Evolutionary conservation across 35 echinoderm and acorn worm genomes (phyloP).

Genomic region (Heliocidaris erythrogramma): DNA sequence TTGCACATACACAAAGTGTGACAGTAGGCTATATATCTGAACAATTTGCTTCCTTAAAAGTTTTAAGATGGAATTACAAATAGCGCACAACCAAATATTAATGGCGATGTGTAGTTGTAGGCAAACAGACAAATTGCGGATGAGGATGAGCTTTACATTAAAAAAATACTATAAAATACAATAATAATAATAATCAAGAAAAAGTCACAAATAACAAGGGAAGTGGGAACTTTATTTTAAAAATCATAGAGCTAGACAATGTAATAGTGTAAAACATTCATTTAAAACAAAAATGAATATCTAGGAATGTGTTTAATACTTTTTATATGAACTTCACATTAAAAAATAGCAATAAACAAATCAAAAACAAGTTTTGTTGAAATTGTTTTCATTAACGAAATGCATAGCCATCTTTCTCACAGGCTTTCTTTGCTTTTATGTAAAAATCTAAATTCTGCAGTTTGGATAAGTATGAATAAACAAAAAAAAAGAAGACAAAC

Average conservation of each 20-base stretch:
- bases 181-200: neutral
- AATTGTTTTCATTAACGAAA: no score
- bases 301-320: no score
- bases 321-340: no score
- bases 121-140: neutral
- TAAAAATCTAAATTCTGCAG: neutral
- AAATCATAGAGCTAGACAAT: neutral
- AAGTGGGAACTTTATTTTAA: neutral
- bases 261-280: neutral
- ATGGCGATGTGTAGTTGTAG: neutral
- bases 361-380: no score
- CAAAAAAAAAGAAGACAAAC: neutral
- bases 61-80: neutral
- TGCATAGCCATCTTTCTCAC: no score
- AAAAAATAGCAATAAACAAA: no score
- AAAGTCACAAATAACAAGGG: no score
- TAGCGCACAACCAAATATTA: neutral
- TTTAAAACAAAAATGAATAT: no score
- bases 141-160: neutral
- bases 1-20: neutral
- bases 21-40: neutral
- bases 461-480: neutral
- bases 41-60: neutral
- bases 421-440: neutral
- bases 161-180: neutral